Conservation (phyloP, 2,797 vertebrate species). For the Crypturellus tataupa region DNA sequence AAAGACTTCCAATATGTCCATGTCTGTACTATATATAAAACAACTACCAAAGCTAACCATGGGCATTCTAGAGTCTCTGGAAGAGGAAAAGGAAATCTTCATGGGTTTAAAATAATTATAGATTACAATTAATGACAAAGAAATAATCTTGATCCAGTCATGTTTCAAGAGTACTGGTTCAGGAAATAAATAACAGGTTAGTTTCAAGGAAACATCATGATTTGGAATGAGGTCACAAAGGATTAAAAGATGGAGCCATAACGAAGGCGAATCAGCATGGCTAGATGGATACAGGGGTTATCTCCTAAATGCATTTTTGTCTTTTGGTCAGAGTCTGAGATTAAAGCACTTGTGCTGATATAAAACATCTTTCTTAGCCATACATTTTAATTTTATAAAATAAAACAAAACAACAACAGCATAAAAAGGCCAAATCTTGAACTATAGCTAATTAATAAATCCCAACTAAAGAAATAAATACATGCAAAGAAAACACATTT, state of each 20-base stretch:
- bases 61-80: background rate
- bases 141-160: background rate
- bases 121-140: background rate
- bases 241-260: background rate
- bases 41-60: background rate
- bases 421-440: background rate
- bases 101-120: background rate
- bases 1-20: background rate
- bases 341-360: background rate
- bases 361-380: background rate
- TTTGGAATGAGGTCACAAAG: background rate
- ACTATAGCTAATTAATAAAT: background rate
- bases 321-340: background rate
- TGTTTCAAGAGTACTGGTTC: no score
- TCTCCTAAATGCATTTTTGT: background rate
- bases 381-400: background rate
- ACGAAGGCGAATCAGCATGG: background rate
- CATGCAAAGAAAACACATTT: background rate
- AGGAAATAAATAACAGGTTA: background rate
- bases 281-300: background rate
- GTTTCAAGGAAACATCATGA: background rate
- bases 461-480: background rate
- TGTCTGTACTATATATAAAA: background rate
- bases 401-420: background rate
- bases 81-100: background rate